Conservation (phyloP, 2,888 invertebrate genomes). For the Caenorhabditis sp. region DNA sequence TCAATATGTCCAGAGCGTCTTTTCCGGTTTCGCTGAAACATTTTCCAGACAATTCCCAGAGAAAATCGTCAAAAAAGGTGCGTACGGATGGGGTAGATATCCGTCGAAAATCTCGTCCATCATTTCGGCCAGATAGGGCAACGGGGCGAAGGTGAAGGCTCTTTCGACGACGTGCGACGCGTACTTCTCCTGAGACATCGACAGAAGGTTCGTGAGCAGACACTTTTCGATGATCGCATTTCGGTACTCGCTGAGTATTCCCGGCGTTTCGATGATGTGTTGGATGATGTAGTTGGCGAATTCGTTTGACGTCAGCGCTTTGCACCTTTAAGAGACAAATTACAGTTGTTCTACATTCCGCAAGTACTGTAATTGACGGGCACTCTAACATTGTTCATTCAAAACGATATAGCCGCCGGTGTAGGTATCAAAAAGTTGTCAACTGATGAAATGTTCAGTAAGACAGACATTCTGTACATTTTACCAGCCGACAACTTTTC, state of each 20-base stretch:
- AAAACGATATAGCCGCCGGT: too few species aligned
- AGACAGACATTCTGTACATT: too few species aligned
- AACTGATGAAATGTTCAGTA: too few species aligned
- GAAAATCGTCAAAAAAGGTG: not conserved
- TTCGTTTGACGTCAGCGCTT: slow-evolving; percentile 67
- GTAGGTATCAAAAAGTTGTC: too few species aligned
- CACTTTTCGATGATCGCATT: slow-evolving; percentile 68
- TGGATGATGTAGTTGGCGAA: slow-evolving; percentile 77
- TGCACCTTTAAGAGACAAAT: too few species aligned
- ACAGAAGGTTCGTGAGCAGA: slow-evolving; percentile 69
- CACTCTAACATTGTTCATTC: too few species aligned
- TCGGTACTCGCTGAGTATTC: slow-evolving; percentile 60
- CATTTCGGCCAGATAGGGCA: slow-evolving; percentile 62
- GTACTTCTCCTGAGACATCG: slow-evolving; percentile 75
- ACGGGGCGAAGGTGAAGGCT: slow-evolving; percentile 67
- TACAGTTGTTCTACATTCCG: too few species aligned
- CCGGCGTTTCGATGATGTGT: slow-evolving; percentile 64
- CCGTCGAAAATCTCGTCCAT: slow-evolving; percentile 75
- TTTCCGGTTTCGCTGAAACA: slow-evolving; percentile 61
- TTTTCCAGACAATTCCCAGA: not conserved
- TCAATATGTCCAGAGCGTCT: slow-evolving; percentile 72
- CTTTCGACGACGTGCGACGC: slow-evolving; percentile 76
- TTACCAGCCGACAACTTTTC: too few species aligned
- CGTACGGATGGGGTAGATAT: slow-evolving; percentile 69
- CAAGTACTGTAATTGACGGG: too few species aligned